Evolutionary conservation across 2,888 invertebrate genomes (phyloP).

Genomic region (Dilophus febrilis): DNA sequence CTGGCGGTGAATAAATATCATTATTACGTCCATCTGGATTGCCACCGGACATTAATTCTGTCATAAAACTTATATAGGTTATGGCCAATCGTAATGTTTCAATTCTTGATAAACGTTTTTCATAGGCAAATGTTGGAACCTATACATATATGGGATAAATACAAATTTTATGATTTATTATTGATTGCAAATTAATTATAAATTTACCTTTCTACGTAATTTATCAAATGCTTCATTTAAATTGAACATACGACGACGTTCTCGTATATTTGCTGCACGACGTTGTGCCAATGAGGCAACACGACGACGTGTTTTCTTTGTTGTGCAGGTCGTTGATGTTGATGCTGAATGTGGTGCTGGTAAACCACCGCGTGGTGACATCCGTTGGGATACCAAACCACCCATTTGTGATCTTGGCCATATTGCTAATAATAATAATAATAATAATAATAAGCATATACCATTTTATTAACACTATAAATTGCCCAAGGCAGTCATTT

Average conservation of each 20-base stretch:
- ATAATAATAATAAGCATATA: no score
- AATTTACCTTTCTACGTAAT: constrained; percentile 58
- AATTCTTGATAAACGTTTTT: constrained; percentile 85
- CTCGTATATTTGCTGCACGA: constrained; percentile 82
- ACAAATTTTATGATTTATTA: no score
- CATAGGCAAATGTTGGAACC: constrained; percentile 93
- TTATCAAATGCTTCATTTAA: constrained; percentile 92
- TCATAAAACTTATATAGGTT: constrained; percentile 94
- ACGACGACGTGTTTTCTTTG: constrained; percentile 68
- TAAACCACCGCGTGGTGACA: constrained; percentile 18
- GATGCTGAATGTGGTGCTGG: constrained; percentile 11
- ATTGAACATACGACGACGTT: constrained; percentile 87
- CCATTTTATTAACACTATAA: no score
- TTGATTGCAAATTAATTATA: neutral
- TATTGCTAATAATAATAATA: constrained; percentile 20
- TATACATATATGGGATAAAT: constrained; percentile 20
- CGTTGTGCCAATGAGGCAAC: constrained; percentile 83
- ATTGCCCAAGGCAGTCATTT: no score
- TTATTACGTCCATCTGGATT: constrained; percentile 27
- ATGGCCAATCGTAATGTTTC: constrained; percentile 89
- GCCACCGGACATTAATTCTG: constrained; percentile 61
- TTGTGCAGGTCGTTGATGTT: constrained; percentile 28
- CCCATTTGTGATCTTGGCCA: constrained; percentile 41
- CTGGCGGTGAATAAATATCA: constrained; percentile 21
- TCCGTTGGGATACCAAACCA: constrained; percentile 27